These are phyloP conservation scores for Mystacornis crossleyi DNA, from an alignment of 2,113 vertebrate genomes.

Conservation along the genomic window DNA sequence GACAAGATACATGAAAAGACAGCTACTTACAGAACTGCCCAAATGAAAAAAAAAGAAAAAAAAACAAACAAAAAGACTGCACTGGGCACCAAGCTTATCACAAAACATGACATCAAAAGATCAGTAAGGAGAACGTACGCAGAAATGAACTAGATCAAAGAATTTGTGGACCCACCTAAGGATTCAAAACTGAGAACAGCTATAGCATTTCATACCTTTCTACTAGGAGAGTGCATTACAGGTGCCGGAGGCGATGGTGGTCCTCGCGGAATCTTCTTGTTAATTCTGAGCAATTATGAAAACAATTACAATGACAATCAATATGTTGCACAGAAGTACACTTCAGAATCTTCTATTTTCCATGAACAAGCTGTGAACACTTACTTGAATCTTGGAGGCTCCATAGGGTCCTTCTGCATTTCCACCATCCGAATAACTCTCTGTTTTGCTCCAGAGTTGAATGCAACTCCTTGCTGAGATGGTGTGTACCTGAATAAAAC, in stretches of 20 bases:
- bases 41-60: neutral
- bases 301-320: neutral
- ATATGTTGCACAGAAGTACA: neutral
- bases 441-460: conserved; percentile 98
- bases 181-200: neutral
- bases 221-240: conserved; percentile 98
- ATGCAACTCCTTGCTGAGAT: conserved; percentile 96
- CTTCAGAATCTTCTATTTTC: neutral
- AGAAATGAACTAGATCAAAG: neutral
- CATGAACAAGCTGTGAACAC: neutral
- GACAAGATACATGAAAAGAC: neutral
- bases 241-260: conserved; percentile 96
- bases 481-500: conserved; percentile 88
- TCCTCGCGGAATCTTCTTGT: conserved; percentile 97
- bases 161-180: neutral
- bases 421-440: conserved; percentile 99
- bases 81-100: neutral
- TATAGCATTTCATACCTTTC: conserved; percentile 82
- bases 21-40: neutral
- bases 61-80: neutral
- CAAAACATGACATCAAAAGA: neutral
- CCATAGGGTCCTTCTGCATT: conserved; percentile 99
- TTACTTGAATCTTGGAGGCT: conserved; percentile 97
- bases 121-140: neutral
- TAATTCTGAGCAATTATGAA: conserved; percentile 84